These are phyloP conservation scores for Cercopithecus neglectus DNA, from an alignment of 2,797 vertebrate species.

Conservation along the genomic window DNA sequence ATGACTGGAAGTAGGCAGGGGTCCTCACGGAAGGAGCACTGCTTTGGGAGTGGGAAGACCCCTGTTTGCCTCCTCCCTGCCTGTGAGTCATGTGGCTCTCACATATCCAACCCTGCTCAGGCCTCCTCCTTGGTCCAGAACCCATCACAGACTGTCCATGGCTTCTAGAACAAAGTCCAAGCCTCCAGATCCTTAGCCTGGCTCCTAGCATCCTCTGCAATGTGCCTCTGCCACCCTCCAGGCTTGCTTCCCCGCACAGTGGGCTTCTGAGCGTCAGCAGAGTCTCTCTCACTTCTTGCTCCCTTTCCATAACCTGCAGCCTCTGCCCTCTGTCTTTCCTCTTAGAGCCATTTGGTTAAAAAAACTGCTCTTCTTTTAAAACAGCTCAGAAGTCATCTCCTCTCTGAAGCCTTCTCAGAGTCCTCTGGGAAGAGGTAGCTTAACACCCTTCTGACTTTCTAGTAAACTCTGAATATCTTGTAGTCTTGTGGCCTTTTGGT, in stretches of 20 bases:
- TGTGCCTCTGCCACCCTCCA: background rate
- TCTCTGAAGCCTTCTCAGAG: background rate
- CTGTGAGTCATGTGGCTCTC: background rate
- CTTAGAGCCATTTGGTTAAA: background rate
- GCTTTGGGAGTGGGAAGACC: background rate
- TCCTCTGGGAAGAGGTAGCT: background rate
- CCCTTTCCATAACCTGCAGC: background rate
- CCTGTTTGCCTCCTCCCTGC: background rate
- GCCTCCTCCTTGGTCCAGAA: background rate
- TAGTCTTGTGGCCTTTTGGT: background rate
- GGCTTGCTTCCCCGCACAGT: background rate
- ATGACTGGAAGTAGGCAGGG: background rate
- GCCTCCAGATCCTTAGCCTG: background rate
- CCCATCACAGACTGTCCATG: background rate
- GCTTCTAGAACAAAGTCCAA: background rate
- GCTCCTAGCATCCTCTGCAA: background rate
- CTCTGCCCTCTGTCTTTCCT: background rate
- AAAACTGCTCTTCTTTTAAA: background rate
- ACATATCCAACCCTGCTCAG: background rate
- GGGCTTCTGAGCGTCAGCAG: background rate
- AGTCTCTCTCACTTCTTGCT: background rate
- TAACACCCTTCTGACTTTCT: background rate
- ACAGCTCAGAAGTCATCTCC: background rate
- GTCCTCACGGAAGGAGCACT: background rate
- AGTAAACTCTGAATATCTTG: background rate